Percentiles rank a stretch among this genome's conserved stretches.
Evolutionary conservation across 2,888 invertebrate genomes (phyloP).

Genomic region (Lomographa bimaculata): DNA sequence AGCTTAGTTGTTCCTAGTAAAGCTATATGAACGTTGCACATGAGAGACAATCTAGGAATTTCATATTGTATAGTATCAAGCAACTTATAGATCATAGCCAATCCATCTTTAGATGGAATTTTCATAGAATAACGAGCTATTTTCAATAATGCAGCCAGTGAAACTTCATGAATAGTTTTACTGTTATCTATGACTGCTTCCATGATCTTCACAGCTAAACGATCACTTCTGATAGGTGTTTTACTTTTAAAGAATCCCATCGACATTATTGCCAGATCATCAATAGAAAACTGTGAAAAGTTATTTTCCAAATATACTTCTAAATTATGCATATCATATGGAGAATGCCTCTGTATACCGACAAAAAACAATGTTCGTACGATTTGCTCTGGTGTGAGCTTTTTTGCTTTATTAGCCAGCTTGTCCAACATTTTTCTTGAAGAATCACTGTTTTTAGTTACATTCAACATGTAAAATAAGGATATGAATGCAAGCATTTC

Average conservation of each 20-base stretch:
- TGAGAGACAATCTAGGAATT: conserved; percentile 83
- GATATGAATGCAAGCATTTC: conserved; percentile 84
- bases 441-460: conserved; percentile 82
- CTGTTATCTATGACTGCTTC: conserved; percentile 74
- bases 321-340: conserved; percentile 85
- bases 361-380: conserved; percentile 87
- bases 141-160: conserved; percentile 87
- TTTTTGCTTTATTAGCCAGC: conserved; percentile 81
- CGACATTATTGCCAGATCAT: conserved; percentile 88
- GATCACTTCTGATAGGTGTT: conserved; percentile 82
- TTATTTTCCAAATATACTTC: conserved; percentile 81
- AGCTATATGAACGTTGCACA: conserved; percentile 86
- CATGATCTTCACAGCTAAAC: conserved; percentile 78
- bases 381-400: conserved; percentile 84
- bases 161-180: conserved; percentile 84
- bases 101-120: conserved; percentile 63
- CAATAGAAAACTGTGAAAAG: conserved; percentile 82
- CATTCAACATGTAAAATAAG: conserved; percentile 85
- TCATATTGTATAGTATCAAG: conserved; percentile 80
- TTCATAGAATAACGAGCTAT: conserved; percentile 83
- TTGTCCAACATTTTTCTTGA: conserved; percentile 78
- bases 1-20: conserved; percentile 82
- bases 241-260: conserved; percentile 92
- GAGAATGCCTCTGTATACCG: conserved; percentile 82
- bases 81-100: conserved; percentile 60